phyloP scores from a whole-genome alignment of 2,888 invertebrate species.

The Troides aeacus region DNA sequence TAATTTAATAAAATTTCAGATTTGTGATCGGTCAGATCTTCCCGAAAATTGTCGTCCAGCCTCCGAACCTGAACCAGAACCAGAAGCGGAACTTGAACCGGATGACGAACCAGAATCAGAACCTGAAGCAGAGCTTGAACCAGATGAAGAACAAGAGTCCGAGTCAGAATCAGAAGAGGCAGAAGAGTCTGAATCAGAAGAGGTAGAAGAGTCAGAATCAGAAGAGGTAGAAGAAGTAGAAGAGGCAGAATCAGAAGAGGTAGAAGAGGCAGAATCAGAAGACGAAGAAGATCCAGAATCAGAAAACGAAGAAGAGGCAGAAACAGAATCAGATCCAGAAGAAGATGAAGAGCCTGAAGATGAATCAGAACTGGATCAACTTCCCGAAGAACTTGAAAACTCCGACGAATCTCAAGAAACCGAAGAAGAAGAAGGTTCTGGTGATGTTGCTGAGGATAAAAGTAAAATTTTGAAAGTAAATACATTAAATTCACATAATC shows the following conservation, averaged over 20 bases:
- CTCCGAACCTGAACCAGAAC: conserved; percentile 38
- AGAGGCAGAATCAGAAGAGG: conserved; percentile 50
- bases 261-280: conserved; percentile 53
- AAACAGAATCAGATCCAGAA: conserved; percentile 44
- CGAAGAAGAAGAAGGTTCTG: conserved; percentile 23
- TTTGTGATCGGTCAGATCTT: conserved; percentile 59
- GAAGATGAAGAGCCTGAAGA: conserved; percentile 28
- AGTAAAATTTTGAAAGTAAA: not conserved
- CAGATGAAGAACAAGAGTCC: conserved; percentile 30
- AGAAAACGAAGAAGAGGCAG: conserved; percentile 52
- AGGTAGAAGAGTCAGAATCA: conserved; percentile 41
- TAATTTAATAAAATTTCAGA: conserved; percentile 40
- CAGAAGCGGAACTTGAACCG: conserved; percentile 50
- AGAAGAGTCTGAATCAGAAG: conserved; percentile 54
- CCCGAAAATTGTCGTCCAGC: conserved; percentile 52
- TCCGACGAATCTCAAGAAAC: conserved; percentile 39
- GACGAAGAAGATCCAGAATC: conserved; percentile 40
- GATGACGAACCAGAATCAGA: conserved; percentile 53
- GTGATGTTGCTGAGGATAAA: conserved; percentile 3
- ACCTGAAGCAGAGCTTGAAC: conserved; percentile 60
- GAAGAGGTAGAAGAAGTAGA: conserved; percentile 49
- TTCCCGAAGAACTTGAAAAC: conserved; percentile 43
- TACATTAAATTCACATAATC: not conserved
- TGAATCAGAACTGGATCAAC: conserved; percentile 50
- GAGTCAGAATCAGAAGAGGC: conserved; percentile 39